Percentiles rank a stretch among this genome's conserved stretches.
These are phyloP conservation scores for Montipora sp. DNA, from an alignment of 64 coral and sea anemone species.

Conservation along the genomic window DNA sequence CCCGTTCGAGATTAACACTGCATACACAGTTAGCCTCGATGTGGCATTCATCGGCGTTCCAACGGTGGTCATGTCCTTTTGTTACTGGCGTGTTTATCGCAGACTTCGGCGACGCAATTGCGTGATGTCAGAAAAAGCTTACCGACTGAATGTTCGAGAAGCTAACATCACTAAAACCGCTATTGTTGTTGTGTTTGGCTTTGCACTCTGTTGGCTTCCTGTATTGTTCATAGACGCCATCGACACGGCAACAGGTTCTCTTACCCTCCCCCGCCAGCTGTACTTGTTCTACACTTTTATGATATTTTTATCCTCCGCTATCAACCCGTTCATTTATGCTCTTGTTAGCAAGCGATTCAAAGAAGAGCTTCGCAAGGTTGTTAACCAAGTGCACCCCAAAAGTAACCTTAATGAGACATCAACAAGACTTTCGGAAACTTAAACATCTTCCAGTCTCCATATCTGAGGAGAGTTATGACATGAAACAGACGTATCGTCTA, in stretches of 20 bases:
- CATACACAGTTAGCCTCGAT: conserved; percentile 3
- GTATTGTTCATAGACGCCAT: conserved; percentile 52
- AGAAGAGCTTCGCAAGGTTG: conserved; percentile 24
- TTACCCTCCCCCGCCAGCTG: conserved; percentile 23
- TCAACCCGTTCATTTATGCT: conserved; percentile 61
- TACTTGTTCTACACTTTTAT: conserved; percentile 63
- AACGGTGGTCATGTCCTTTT: conserved; percentile 14
- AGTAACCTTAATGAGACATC: not conserved
- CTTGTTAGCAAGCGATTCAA: conserved; percentile 43
- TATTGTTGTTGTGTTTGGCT: conserved; percentile 35
- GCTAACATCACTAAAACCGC: conserved; percentile 51
- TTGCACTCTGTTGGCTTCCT: conserved; percentile 58
- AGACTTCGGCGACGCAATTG: conserved; percentile 1
- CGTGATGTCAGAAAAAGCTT: not conserved
- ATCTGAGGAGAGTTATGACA: too few relatives aligned
- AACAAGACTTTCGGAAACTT: not conserved
- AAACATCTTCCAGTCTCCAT: not conserved
- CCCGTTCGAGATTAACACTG: conserved; percentile 55
- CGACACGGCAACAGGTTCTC: conserved; percentile 11
- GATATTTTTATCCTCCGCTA: conserved; percentile 22
- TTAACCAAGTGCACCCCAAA: not conserved
- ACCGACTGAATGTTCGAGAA: conserved; percentile 25
- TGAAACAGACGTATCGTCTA: too few relatives aligned
- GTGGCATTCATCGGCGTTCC: conserved; percentile 28
- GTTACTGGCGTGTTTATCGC: conserved; percentile 57